A percentile compares a stretch with the other conserved stretches of the same genome.
Evolutionary conservation across 2,113 vertebrate species (phyloP).

Genomic region (Alexandromys fortis): DNA sequence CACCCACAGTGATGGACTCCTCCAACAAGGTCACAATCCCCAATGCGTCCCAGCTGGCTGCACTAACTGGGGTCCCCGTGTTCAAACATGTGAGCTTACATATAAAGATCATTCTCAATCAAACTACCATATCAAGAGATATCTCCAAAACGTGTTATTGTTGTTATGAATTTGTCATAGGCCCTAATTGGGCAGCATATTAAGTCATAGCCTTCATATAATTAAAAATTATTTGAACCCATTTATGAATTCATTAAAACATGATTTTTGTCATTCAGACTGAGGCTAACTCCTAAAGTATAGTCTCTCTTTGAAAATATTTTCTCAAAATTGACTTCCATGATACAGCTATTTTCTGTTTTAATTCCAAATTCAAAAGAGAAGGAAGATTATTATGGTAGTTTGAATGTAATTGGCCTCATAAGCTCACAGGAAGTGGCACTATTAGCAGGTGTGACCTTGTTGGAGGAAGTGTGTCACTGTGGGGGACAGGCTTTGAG

Average conservation of each 20-base stretch:
- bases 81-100: not conserved
- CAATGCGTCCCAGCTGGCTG: too few species aligned
- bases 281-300: slow-evolving; percentile 41
- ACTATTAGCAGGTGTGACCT: not conserved
- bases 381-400: not conserved
- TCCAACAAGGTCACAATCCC: not conserved
- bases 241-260: not conserved
- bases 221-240: not conserved
- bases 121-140: not conserved
- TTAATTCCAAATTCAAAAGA: slow-evolving; percentile 31
- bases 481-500: not conserved
- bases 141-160: slow-evolving; percentile 17
- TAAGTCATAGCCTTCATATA: slow-evolving; percentile 13
- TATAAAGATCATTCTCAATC: not conserved
- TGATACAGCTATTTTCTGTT: not conserved
- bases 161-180: slow-evolving; percentile 16
- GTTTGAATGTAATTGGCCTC: not conserved
- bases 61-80: not conserved
- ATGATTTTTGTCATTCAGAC: not conserved
- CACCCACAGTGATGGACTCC: not conserved
- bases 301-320: not conserved
- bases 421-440: not conserved
- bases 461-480: not conserved
- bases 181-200: not conserved
- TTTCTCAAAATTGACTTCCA: not conserved